Conservation (phyloP, 2,797 vertebrate genomes). For the Ptychadena robeensis region DNA sequence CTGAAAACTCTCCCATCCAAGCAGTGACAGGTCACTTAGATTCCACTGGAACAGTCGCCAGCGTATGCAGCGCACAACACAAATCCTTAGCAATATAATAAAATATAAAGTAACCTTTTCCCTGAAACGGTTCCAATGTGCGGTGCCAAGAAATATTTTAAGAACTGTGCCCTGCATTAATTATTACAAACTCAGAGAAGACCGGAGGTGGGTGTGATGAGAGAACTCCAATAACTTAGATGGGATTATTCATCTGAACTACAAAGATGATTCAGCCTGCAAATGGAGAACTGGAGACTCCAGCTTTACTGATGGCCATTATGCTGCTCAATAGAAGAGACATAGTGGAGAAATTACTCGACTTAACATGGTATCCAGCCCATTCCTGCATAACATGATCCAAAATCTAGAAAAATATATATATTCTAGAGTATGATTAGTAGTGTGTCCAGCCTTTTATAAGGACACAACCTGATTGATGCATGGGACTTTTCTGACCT, state of each 20-base stretch:
- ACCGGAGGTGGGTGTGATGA: neutral
- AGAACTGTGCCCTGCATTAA: neutral
- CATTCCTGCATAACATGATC: neutral
- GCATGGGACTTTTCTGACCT: too few species aligned
- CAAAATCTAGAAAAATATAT: neutral
- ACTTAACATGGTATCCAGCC: too few species aligned
- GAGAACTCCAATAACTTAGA: neutral
- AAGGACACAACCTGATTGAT: too few species aligned
- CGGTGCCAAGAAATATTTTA: constrained; percentile 56
- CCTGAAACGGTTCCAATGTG: constrained; percentile 4
- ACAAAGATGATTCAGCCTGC: neutral
- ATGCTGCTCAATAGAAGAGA: neutral
- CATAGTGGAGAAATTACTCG: too few species aligned
- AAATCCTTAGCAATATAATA: neutral
- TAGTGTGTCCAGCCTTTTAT: too few species aligned
- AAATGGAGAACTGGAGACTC: neutral
- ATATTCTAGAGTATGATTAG: neutral
- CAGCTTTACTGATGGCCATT: neutral
- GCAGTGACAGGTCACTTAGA: neutral
- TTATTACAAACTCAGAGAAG: constrained; percentile 4
- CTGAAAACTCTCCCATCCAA: neutral
- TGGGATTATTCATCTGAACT: neutral
- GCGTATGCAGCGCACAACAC: neutral
- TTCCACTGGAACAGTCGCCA: neutral
- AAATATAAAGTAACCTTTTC: constrained; percentile 20